A percentile compares a stretch with the other conserved stretches of the same genome.
phyloP scores from a whole-genome alignment of 2,888 invertebrate genomes.

The Conops quadrifasciatus region DNA sequence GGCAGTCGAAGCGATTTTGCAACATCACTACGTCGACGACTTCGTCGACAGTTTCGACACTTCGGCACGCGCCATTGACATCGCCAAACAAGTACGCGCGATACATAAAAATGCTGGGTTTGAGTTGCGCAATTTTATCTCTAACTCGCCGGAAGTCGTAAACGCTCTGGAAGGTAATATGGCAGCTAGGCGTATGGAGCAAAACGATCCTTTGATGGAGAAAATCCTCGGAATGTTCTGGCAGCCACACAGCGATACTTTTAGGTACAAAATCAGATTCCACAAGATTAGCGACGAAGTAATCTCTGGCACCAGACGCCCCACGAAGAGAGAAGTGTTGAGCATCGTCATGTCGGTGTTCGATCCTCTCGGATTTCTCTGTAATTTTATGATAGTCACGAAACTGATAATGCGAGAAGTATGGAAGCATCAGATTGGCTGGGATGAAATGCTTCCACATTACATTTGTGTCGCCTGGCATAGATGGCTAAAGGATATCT shows the following conservation, averaged over 20 bases:
- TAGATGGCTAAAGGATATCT: constrained; percentile 13
- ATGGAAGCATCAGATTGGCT: constrained; percentile 34
- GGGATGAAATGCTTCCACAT: constrained; percentile 13
- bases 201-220: constrained; percentile 15
- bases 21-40: constrained; percentile 41
- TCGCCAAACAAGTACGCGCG: constrained; percentile 23
- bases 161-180: constrained; percentile 18
- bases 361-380: constrained; percentile 37
- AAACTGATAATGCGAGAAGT: constrained; percentile 39
- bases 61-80: constrained; percentile 31
- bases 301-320: constrained; percentile 24
- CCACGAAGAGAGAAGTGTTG: not conserved
- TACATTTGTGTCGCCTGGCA: constrained; percentile 23
- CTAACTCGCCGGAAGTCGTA: constrained; percentile 33
- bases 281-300: constrained; percentile 30
- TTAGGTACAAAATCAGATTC: constrained; percentile 39
- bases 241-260: constrained; percentile 30
- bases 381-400: constrained; percentile 28
- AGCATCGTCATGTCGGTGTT: constrained; percentile 34
- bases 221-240: constrained; percentile 35
- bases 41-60: constrained; percentile 37
- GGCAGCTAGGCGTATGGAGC: not conserved
- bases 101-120: constrained; percentile 40
- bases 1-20: constrained; percentile 31
- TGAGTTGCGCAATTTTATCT: constrained; percentile 39